A percentile compares a stretch with the other conserved stretches of the same genome.
Evolutionary conservation across 2,113 vertebrate genomes (phyloP).

Genomic region (Lepus europaeus): DNA sequence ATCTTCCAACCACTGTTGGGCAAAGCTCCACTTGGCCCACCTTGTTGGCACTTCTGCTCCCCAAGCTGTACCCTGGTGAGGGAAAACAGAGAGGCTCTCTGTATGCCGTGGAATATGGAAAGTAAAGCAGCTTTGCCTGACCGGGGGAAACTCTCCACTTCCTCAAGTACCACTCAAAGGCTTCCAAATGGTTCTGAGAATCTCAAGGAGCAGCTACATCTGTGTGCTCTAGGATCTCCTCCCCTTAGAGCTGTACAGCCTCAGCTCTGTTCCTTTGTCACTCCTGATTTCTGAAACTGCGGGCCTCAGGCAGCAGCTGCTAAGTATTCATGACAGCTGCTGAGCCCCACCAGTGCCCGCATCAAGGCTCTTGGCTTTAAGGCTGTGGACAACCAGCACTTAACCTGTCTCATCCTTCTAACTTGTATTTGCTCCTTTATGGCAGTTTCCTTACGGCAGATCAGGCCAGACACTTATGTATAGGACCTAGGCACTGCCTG

Average conservation of each 20-base stretch:
- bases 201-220: not conserved
- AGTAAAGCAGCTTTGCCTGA: not conserved
- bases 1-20: not conserved
- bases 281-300: not conserved
- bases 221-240: not conserved
- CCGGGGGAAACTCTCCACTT: not conserved
- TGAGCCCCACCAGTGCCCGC: accelerated
- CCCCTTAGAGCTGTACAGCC: not conserved
- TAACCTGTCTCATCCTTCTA: not conserved
- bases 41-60: not conserved
- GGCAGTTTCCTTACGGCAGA: not conserved
- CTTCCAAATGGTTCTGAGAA: not conserved
- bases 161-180: not conserved
- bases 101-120: not conserved
- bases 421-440: not conserved
- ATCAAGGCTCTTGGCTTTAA: not conserved
- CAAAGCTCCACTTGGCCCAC: not conserved
- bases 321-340: not conserved
- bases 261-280: not conserved
- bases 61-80: slow-evolving; percentile 40
- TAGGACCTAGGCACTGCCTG: not conserved
- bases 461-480: not conserved
- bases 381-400: accelerated
- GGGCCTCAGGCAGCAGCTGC: no score
- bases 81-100: not conserved